These are phyloP conservation scores for Lepidocyrtoides sp. DNA, from an alignment of 2,888 invertebrate genomes.

Conservation along the genomic window DNA sequence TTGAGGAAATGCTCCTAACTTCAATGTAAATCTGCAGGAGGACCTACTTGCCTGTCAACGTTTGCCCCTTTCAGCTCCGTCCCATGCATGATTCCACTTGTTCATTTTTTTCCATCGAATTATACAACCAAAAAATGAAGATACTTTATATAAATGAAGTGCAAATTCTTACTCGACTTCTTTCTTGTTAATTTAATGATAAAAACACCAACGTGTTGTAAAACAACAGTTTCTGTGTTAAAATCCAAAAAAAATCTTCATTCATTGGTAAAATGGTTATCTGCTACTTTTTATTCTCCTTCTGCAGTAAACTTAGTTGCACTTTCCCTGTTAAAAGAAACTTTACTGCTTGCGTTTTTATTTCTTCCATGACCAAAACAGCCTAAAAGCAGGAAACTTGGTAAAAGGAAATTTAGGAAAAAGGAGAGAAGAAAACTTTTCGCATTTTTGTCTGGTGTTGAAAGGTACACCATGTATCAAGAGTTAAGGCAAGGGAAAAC, in stretches of 20 bases:
- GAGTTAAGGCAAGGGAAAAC: background rate
- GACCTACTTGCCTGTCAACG: too few relatives aligned
- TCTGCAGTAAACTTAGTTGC: background rate
- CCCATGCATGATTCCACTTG: background rate
- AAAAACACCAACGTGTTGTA: too few relatives aligned
- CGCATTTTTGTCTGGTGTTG: slow-evolving; percentile 36
- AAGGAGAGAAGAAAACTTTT: slow-evolving; percentile 16
- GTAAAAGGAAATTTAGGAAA: background rate
- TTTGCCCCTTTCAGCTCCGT: background rate
- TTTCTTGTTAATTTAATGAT: slow-evolving; percentile 4
- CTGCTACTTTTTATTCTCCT: background rate
- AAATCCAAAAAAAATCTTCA: slow-evolving; percentile 54
- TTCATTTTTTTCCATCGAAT: background rate
- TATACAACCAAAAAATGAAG: background rate
- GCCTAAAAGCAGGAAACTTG: background rate
- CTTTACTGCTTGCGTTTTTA: slow-evolving; percentile 9
- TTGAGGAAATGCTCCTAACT: too few relatives aligned
- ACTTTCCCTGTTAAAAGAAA: background rate
- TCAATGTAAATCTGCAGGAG: too few relatives aligned
- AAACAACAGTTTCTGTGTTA: slow-evolving; percentile 27
- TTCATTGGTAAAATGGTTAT: slow-evolving; percentile 59
- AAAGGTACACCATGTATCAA: background rate
- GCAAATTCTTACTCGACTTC: slow-evolving; percentile 1
- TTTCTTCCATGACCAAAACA: slow-evolving; percentile 13
- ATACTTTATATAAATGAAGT: background rate